Evolutionary conservation across 2,113 vertebrate genomes (phyloP).

Genomic region (Heptranchias perlo): DNA sequence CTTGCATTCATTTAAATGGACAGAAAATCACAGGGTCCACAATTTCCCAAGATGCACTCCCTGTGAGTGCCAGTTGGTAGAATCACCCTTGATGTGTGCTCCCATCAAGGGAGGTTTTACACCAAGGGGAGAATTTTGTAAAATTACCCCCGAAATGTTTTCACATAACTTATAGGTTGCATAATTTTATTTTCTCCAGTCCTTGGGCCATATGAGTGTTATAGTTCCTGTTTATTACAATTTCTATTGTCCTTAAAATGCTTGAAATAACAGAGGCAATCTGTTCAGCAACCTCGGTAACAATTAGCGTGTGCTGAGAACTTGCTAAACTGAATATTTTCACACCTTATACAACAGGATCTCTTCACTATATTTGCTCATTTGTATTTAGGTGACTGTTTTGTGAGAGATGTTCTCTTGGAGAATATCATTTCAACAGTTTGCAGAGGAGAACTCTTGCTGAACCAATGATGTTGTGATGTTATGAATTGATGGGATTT

Average conservation of each 20-base stretch:
- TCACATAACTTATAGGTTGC: neutral
- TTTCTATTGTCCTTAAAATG: constrained; percentile 6
- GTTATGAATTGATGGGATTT: neutral
- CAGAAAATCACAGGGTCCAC: neutral
- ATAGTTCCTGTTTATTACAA: neutral
- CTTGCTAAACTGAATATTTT: constrained; percentile 31
- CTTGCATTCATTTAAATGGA: neutral
- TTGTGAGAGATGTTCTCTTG: neutral
- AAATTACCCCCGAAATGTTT: neutral
- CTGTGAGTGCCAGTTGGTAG: neutral
- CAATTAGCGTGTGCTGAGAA: constrained; percentile 4
- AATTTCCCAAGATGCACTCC: neutral
- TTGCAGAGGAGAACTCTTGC: no score
- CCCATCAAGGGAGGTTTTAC: no score
- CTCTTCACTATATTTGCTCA: constrained; percentile 24
- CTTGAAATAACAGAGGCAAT: constrained; percentile 18
- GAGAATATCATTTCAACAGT: neutral
- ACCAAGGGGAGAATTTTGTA: neutral
- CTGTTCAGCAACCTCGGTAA: constrained; percentile 16
- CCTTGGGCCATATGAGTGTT: neutral
- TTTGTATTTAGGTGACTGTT: constrained; percentile 1
- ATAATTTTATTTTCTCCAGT: neutral
- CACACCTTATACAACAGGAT: constrained; percentile 33
- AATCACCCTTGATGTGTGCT: neutral
- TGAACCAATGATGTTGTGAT: neutral